Conservation (phyloP, 1,140 invertebrate species). For the Dinoponera quadriceps region DNA sequence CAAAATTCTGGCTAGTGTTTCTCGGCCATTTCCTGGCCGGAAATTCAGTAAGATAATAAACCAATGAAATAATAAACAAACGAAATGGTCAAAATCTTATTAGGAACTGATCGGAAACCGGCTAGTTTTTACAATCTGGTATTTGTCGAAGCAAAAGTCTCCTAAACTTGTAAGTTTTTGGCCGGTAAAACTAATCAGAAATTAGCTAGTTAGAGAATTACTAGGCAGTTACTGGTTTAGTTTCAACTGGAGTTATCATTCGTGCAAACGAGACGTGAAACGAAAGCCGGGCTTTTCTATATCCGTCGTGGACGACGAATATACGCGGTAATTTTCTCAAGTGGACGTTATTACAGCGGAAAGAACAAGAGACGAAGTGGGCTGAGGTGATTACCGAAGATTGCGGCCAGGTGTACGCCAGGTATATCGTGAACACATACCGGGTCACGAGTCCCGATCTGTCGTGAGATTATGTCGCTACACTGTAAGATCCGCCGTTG, state of each 20-base stretch:
- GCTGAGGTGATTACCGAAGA: constrained; percentile 53
- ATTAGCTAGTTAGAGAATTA: no score
- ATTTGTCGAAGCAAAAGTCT: no score
- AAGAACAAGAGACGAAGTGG: constrained; percentile 52
- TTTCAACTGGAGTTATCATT: constrained; percentile 19
- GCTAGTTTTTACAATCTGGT: no score
- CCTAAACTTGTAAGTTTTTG: no score
- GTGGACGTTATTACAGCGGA: constrained; percentile 55
- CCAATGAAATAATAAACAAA: no score
- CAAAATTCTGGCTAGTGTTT: no score
- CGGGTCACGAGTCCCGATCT: constrained; percentile 55
- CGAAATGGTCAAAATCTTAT: no score
- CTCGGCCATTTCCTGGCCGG: no score
- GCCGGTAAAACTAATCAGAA: no score
- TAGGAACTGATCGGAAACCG: no score
- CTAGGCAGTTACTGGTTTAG: no score
- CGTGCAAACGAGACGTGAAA: constrained; percentile 43
- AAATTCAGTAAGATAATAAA: no score
- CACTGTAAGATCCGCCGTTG: constrained; percentile 44
- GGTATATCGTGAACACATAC: constrained; percentile 53
- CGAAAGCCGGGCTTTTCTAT: constrained; percentile 40
- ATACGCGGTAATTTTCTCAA: constrained; percentile 53
- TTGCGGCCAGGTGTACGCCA: constrained; percentile 45
- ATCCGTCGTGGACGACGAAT: constrained; percentile 52
- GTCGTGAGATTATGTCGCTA: constrained; percentile 54